Conservation (phyloP, 2,113 vertebrate species). For the Grammomys dolichurus region DNA sequence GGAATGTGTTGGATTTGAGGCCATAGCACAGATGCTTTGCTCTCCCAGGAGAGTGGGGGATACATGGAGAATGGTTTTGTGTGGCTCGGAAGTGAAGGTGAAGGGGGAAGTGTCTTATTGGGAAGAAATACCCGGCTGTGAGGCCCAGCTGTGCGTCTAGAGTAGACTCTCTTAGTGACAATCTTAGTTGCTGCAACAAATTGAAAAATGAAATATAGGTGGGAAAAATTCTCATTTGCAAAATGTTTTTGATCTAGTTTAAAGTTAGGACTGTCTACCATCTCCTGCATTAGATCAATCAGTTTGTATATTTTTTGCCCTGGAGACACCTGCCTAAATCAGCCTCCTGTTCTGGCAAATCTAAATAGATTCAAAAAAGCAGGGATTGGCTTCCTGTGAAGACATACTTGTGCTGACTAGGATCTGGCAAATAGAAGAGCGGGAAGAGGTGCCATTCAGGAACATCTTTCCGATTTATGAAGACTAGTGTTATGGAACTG, state of each 20-base stretch:
- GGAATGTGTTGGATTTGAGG: constrained; percentile 80
- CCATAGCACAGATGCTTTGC: constrained; percentile 67
- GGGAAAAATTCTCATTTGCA: background rate
- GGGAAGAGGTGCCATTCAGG: constrained; percentile 46
- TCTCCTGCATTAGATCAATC: background rate
- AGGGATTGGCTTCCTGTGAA: background rate
- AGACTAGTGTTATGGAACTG: constrained; percentile 53
- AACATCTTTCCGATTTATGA: constrained; percentile 72
- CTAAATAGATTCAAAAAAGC: background rate
- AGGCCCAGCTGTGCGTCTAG: background rate
- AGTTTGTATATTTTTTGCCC: background rate
- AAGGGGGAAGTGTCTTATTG: background rate
- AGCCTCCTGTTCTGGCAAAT: background rate
- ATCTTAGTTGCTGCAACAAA: background rate
- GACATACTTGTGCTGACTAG: background rate
- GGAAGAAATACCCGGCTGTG: constrained; percentile 22
- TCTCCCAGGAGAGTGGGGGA: constrained; percentile 8
- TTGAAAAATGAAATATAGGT: constrained; percentile 20
- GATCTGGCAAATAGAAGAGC: constrained; percentile 37
- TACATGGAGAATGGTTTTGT: constrained; percentile 23
- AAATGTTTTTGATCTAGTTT: constrained; percentile 41
- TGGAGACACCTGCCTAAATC: background rate
- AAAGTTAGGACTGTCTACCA: background rate
- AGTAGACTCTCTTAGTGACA: background rate
- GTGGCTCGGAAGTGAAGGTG: background rate